These are phyloP conservation scores for Neotoxoptera formosana DNA, from an alignment of 1,140 invertebrate genomes.

Conservation along the genomic window DNA sequence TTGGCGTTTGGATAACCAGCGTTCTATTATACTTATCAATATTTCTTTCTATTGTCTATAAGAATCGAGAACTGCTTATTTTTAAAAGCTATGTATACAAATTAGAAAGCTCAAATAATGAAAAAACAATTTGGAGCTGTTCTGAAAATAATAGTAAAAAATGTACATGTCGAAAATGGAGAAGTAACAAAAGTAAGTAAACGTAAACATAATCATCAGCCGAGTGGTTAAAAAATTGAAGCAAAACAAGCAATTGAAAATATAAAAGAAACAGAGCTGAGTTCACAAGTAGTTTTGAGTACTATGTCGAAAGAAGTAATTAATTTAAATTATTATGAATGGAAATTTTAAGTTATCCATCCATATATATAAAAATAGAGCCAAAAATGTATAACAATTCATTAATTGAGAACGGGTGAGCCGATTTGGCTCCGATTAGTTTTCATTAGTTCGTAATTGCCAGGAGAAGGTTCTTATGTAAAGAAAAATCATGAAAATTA, in stretches of 20 bases:
- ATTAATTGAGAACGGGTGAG: too few relatives aligned
- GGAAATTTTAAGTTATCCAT: neutral
- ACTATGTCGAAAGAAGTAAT: neutral
- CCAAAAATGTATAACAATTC: too few relatives aligned
- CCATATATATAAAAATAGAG: neutral
- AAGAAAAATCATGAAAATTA: too few relatives aligned
- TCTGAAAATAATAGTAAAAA: neutral
- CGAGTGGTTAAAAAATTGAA: neutral
- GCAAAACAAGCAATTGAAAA: neutral
- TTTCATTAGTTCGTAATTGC: too few relatives aligned
- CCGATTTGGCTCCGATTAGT: too few relatives aligned
- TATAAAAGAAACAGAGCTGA: conserved; percentile 9
- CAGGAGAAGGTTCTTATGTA: too few relatives aligned
- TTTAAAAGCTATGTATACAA: conserved; percentile 5
- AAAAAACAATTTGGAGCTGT: conserved; percentile 23
- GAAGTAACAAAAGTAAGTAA: conserved; percentile 20
- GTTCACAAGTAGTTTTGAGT: conserved; percentile 12
- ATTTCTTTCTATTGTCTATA: neutral
- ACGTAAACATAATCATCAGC: neutral
- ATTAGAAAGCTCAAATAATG: neutral
- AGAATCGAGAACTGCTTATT: neutral
- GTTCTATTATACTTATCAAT: too few relatives aligned
- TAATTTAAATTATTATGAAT: conserved; percentile 8
- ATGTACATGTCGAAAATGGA: conserved; percentile 6
- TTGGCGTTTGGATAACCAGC: too few relatives aligned